phyloP scores from a whole-genome alignment of 2,797 vertebrate species.

The Champsocephalus esox region DNA sequence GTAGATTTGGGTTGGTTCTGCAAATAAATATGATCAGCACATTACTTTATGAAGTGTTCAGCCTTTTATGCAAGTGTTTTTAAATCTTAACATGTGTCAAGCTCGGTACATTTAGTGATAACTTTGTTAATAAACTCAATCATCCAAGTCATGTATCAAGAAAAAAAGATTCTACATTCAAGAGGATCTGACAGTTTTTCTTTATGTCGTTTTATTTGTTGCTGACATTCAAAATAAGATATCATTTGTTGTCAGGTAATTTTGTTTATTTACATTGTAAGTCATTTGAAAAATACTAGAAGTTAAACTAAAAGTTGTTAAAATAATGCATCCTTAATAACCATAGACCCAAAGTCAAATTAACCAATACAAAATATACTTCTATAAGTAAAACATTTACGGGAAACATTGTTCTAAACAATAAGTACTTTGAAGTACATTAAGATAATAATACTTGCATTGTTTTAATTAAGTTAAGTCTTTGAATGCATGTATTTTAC shows the following conservation, averaged over 20 bases:
- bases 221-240: not conserved
- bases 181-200: not conserved
- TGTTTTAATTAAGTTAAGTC: too few species aligned
- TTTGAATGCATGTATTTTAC: too few species aligned
- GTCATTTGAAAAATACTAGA: too few species aligned
- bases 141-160: not conserved
- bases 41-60: too few species aligned
- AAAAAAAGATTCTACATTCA: not conserved
- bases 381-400: too few species aligned
- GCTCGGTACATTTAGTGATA: too few species aligned
- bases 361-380: not conserved
- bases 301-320: too few species aligned
- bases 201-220: not conserved
- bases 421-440: too few species aligned
- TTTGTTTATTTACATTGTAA: too few species aligned
- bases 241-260: not conserved
- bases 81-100: not conserved
- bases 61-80: not conserved
- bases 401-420: too few species aligned
- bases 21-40: conserved; percentile 26
- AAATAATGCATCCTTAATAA: too few species aligned
- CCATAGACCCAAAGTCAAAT: not conserved
- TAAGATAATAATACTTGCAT: too few species aligned
- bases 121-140: not conserved
- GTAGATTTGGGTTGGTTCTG: conserved; percentile 99